A percentile compares a stretch with the other conserved stretches of the same genome.
Conservation (phyloP, 2,797 vertebrate species). For the Pangasius sanitwongsei region DNA sequence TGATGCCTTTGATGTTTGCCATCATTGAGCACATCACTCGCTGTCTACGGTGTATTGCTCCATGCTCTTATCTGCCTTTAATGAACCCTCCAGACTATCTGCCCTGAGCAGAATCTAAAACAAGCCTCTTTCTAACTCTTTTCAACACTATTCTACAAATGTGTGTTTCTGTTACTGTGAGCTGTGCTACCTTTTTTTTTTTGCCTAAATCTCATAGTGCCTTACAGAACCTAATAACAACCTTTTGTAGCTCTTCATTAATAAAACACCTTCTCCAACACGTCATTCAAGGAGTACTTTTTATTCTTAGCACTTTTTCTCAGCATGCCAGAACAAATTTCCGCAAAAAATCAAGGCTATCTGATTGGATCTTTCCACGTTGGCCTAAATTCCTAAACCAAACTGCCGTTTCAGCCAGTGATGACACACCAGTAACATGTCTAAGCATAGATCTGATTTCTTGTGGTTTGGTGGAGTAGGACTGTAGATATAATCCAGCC, state of each 20-base stretch:
- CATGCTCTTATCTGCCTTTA: slow-evolving; percentile 41
- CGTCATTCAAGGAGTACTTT: background rate
- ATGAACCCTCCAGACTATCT: slow-evolving; percentile 36
- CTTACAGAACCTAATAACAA: slow-evolving; percentile 4
- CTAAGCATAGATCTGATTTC: slow-evolving; percentile 5
- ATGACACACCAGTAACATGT: slow-evolving; percentile 15
- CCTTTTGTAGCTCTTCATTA: background rate
- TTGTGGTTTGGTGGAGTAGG: background rate
- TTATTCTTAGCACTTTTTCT: slow-evolving; percentile 15
- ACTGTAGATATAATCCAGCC: background rate
- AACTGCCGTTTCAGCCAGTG: background rate
- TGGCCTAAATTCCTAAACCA: background rate
- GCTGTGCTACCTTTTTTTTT: background rate
- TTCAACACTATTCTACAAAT: background rate
- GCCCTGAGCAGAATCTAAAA: slow-evolving; percentile 24
- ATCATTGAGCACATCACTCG: slow-evolving; percentile 32
- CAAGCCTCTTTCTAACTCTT: slow-evolving; percentile 3
- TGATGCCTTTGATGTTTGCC: slow-evolving; percentile 39
- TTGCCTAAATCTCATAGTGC: background rate
- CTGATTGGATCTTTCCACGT: background rate
- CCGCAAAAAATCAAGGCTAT: background rate
- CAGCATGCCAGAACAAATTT: background rate
- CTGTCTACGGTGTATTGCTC: slow-evolving; percentile 33
- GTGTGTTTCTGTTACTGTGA: background rate
- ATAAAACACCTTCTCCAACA: slow-evolving; percentile 1